These are phyloP conservation scores for Thryonomys swinderianus DNA, from an alignment of 2,113 vertebrate genomes.

Conservation along the genomic window DNA sequence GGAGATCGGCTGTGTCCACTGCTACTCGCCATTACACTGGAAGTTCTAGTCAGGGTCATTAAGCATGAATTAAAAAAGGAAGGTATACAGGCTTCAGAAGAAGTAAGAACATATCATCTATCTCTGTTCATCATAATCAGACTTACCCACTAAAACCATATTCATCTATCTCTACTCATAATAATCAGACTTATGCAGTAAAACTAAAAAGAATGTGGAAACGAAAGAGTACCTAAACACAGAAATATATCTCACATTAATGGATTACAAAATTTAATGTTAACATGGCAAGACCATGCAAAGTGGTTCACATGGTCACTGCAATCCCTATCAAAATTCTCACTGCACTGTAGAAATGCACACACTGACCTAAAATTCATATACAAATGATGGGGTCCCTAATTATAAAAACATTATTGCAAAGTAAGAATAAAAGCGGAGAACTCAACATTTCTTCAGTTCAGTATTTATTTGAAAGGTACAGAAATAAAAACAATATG, in stretches of 20 bases:
- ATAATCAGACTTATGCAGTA: neutral
- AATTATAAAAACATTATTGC: neutral
- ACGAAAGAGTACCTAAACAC: neutral
- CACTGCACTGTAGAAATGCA: neutral
- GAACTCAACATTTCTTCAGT: neutral
- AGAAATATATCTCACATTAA: neutral
- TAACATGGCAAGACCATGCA: neutral
- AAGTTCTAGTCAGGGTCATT: neutral
- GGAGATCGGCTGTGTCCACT: neutral
- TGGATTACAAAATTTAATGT: neutral
- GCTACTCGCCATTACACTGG: neutral
- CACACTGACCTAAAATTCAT: neutral
- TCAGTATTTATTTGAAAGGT: conserved; percentile 7
- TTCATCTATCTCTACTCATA: neutral
- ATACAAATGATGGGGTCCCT: neutral
- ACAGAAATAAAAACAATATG: neutral
- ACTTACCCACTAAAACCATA: neutral
- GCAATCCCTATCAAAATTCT: neutral
- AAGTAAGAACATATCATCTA: too few relatives aligned
- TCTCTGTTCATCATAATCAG: too few relatives aligned
- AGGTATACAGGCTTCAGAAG: neutral
- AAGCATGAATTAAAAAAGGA: neutral
- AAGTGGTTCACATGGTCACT: neutral
- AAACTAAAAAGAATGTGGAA: neutral
- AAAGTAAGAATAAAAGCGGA: neutral